Evolutionary conservation across 2,113 vertebrate genomes (phyloP), one percentile per base, ranked within the genome.

Genomic region (Lepisosteus osseus): DNA sequence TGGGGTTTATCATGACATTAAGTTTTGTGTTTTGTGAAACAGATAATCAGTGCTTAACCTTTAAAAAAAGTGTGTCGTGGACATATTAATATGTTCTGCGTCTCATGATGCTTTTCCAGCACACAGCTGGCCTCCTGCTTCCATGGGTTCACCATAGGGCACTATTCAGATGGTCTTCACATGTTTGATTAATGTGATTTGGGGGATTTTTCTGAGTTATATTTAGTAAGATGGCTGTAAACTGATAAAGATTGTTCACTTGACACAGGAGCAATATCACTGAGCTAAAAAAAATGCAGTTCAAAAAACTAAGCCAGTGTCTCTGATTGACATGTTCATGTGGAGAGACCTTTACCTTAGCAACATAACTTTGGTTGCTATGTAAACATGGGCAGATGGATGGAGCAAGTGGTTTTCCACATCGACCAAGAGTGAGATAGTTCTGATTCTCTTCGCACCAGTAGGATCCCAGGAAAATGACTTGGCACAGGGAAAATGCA

Each of bases 331-430:
- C 85, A 92, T 85, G 91, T 95, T 96, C 90, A 91, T 90, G 88
- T 94, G 90, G 89, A 88, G 87, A 69, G 71, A 90, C 82, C 85
- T 90, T 88, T 72, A 71, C 83, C 74, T 76, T 92, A 88, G 92
- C 89, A 94, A 95, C 89, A 81, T 64, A 78, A 90, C 87, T 91
- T 83, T 83, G 84, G 92, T 95, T 94, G 93, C 92, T 93, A 84
- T 82, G 90, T 93, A 91, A 96, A 95, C 93, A 96, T 11, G 13
- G 80, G 88, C 93, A 92, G 87, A 93, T 92, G 92, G 83, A 93
- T 83, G 79, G 79, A 84, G 74, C 82, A 80, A 69, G 84, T 85
- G 84, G 86, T 90, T 90, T 90, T 88, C 88, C 82, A 83, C 79
- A 64, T 76, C 88, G 92, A 90, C 78, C 73, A 79, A 82, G 86